Percentiles rank a stretch among this genome's conserved stretches.
Conservation (phyloP, 2,113 vertebrate genomes). For the Ornithorhynchus anatinus region DNA sequence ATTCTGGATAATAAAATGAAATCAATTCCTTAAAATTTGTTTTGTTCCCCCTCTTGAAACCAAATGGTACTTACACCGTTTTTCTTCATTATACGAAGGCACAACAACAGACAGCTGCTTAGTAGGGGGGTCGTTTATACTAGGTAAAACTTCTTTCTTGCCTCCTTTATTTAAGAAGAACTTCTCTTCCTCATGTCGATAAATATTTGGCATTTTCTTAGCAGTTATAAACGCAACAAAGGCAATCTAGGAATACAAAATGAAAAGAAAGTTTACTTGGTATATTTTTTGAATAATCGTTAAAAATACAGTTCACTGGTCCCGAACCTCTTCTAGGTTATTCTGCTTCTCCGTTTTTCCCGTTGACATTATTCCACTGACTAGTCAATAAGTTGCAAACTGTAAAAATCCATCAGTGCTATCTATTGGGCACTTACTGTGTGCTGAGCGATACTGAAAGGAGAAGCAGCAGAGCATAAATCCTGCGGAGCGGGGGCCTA, state of each 20-base stretch:
- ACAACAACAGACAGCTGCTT: constrained; percentile 88
- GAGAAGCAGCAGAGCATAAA: too few relatives aligned
- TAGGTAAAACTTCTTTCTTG: constrained; percentile 77
- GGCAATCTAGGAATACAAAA: constrained; percentile 69
- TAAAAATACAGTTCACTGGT: background rate
- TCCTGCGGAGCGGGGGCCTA: too few relatives aligned
- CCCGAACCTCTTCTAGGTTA: too few relatives aligned
- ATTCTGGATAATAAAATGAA: background rate
- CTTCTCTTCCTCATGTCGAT: constrained; percentile 79
- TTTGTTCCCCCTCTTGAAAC: background rate
- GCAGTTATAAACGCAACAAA: constrained; percentile 83
- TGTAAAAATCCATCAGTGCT: background rate
- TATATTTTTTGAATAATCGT: background rate
- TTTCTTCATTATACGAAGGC: constrained; percentile 94
- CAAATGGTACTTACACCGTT: constrained; percentile 68
- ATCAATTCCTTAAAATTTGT: background rate
- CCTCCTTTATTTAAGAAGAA: constrained; percentile 75
- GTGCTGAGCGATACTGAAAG: too few relatives aligned
- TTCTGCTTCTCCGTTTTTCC: too few relatives aligned
- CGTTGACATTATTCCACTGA: background rate
- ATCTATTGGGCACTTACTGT: too few relatives aligned
- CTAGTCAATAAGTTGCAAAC: background rate
- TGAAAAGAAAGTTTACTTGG: background rate
- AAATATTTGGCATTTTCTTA: constrained; percentile 68
- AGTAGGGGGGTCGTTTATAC: constrained; percentile 79